Evolutionary conservation across 2,888 invertebrate species (phyloP).

Genomic region (Zele albiditarsus): DNA sequence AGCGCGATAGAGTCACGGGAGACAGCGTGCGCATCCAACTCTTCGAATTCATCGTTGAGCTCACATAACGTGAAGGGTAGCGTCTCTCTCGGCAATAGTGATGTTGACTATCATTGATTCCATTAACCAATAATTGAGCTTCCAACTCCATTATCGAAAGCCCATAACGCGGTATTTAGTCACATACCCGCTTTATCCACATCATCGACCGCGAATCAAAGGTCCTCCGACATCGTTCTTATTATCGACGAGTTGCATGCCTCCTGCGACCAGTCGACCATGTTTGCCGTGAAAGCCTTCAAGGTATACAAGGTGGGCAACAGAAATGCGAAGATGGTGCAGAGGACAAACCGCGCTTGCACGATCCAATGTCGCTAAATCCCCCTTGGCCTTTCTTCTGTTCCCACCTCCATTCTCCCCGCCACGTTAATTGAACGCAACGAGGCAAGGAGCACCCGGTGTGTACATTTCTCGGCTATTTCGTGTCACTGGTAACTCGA

Average conservation of each 20-base stretch:
- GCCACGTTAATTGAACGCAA: constrained; percentile 46
- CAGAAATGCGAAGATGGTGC: constrained; percentile 21
- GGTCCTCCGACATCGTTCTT: not conserved
- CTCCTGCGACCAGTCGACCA: not conserved
- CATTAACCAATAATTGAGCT: constrained; percentile 50
- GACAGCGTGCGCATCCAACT: no score
- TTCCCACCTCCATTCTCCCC: constrained; percentile 20
- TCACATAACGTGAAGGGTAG: not conserved
- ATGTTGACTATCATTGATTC: constrained; percentile 44
- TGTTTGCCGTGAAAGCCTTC: constrained; percentile 40
- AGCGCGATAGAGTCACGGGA: no score
- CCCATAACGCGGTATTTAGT: constrained; percentile 45
- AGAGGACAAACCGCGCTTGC: constrained; percentile 25
- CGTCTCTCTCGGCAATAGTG: not conserved
- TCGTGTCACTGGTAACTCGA: constrained; percentile 35
- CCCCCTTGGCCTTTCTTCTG: not conserved
- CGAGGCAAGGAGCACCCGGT: constrained; percentile 33
- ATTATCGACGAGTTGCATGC: not conserved
- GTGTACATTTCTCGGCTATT: constrained; percentile 29
- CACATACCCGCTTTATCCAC: constrained; percentile 32
- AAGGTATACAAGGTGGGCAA: constrained; percentile 35
- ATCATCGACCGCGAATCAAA: constrained; percentile 30
- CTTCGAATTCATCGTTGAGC: no score
- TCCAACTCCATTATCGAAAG: constrained; percentile 46
- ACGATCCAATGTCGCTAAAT: constrained; percentile 21